Evolutionary conservation across 2,888 invertebrate species (phyloP).

Genomic region (Eledone cirrhosa): DNA sequence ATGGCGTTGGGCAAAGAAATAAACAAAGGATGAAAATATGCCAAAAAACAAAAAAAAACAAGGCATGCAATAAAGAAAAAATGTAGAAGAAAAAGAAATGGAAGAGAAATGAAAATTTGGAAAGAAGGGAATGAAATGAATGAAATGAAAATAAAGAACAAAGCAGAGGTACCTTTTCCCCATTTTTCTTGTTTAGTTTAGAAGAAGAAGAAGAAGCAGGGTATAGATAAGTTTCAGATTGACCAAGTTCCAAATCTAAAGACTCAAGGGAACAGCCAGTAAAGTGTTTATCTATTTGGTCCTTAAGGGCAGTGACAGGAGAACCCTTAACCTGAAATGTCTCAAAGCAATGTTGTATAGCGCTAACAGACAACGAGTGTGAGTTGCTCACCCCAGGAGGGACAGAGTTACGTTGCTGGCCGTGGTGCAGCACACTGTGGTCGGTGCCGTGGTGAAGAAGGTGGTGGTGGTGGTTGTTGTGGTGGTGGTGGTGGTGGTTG

Average conservation of each 20-base stretch:
- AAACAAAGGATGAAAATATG: too few species aligned
- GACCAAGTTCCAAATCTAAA: neutral
- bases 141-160: neutral
- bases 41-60: too few species aligned
- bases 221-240: conserved; percentile 32
- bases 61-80: too few species aligned
- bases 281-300: conserved; percentile 55
- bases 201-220: conserved; percentile 27
- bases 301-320: conserved; percentile 64
- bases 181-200: neutral
- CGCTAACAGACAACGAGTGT: conserved; percentile 45
- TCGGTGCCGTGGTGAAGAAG: conserved; percentile 31
- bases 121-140: neutral
- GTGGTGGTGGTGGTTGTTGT: too few species aligned
- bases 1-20: too few species aligned
- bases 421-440: conserved; percentile 23
- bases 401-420: conserved; percentile 28
- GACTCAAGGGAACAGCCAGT: neutral
- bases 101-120: neutral
- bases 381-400: conserved; percentile 12
- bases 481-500: too few species aligned
- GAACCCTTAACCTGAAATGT: conserved; percentile 52
- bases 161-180: conserved; percentile 8
- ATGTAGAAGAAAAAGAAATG: neutral
- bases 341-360: conserved; percentile 47